Evolutionary conservation across 2,113 vertebrate genomes (phyloP), one percentile per base, ranked within the genome.

Genomic region (Dipodomys ordii): DNA sequence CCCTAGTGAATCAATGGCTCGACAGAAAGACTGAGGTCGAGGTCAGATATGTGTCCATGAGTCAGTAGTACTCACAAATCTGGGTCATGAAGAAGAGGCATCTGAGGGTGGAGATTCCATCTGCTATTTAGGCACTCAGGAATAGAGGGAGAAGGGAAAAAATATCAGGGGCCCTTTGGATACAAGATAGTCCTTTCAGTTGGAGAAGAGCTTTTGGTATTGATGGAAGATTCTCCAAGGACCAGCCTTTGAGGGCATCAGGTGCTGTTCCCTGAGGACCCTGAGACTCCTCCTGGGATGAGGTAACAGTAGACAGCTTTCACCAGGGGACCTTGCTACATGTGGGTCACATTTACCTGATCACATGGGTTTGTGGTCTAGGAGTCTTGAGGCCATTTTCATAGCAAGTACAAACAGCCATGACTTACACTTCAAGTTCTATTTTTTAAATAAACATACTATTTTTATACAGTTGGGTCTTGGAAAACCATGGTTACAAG

Each of bases 401-500:
- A 72, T 15, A 68, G 49, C 35, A 81, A 81, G 49, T 65, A 92
- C 69, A 74, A 81, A 73, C 32, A 86, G 83, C 83, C 78, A 73
- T 71, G 23, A 23, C 27, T 92, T 95, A 89, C 76, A 92, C 62
- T 20, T 91, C 44, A 72, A 32, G 44, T 67, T 95, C 91, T 80
- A 44, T 89, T 83, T 96, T 90, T 95, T 82, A 78, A 96, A 87
- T 88, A 88, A 94, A 83, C 81, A 30, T 94, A 87, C 94, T 93
- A 93, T 95, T 97, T 96, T 94, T 95, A 95, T 15, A 74, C 2
- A 68, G 64, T 69, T 22, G 4, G 32, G 46, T 69, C 82, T 57
- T 84, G 74, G 57, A 96, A 94, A 94, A 95, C 88, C 94, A 95
- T 97, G 96, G 96, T 96, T 97, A 96, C 95, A 90, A 95, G 49